phyloP scores from a whole-genome alignment of 2,888 invertebrate species.

The Drosophila rubida region DNA sequence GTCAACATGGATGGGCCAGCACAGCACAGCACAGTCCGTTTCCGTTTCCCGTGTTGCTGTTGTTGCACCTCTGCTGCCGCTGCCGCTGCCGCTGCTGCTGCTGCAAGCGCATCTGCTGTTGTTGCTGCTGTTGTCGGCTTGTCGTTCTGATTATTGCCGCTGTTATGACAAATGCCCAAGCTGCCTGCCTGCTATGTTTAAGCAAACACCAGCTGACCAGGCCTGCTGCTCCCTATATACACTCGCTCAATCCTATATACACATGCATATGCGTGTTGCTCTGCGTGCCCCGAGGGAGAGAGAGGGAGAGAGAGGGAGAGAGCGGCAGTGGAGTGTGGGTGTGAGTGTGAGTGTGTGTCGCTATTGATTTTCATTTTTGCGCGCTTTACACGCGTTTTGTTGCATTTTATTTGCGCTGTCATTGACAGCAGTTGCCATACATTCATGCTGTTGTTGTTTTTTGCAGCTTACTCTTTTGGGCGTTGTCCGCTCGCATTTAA shows the following conservation, averaged over 20 bases:
- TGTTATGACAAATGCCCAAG: constrained; percentile 67
- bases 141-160: constrained; percentile 69
- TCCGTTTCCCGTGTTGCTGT: constrained; percentile 66
- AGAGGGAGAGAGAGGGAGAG: background rate
- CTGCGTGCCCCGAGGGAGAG: background rate
- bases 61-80: constrained; percentile 45
- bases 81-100: constrained; percentile 27
- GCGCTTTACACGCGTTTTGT: constrained; percentile 72
- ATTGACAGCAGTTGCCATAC: constrained; percentile 71
- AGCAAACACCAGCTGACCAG: constrained; percentile 63
- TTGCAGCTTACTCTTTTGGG: constrained; percentile 68
- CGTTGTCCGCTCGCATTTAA: constrained; percentile 76
- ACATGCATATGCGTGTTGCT: constrained; percentile 14
- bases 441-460: constrained; percentile 12
- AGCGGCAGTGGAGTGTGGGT: background rate
- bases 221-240: constrained; percentile 41
- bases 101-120: constrained; percentile 46
- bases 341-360: constrained; percentile 14
- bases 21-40: constrained; percentile 62
- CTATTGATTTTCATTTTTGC: constrained; percentile 74
- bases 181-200: constrained; percentile 37
- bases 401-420: constrained; percentile 76
- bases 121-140: constrained; percentile 48
- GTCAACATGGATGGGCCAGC: constrained; percentile 74
- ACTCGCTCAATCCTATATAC: constrained; percentile 14